phyloP scores from a whole-genome alignment of 2,888 invertebrate genomes.

The Melitaea athalia region DNA sequence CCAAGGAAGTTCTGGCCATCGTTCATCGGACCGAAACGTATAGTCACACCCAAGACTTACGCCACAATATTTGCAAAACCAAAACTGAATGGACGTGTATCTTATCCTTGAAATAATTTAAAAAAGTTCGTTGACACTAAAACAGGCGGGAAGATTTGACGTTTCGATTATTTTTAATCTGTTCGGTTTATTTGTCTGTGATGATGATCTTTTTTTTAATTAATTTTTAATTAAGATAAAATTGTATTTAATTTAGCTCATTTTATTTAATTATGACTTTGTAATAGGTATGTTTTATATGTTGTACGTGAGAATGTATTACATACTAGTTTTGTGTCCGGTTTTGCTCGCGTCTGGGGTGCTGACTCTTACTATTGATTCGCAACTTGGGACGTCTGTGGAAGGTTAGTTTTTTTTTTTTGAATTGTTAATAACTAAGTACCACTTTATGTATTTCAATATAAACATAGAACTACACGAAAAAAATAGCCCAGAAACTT shows the following conservation, averaged over 20 bases:
- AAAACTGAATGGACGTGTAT: conserved; percentile 66
- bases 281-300: conserved; percentile 39
- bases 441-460: too few relatives aligned
- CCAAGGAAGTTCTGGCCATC: conserved; percentile 62
- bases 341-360: conserved; percentile 66
- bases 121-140: conserved; percentile 43
- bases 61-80: conserved; percentile 73
- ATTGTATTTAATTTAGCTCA: neutral
- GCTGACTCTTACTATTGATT: conserved; percentile 72
- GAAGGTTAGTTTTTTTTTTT: conserved; percentile 63
- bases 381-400: conserved; percentile 72
- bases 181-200: conserved; percentile 12
- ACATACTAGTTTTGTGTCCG: conserved; percentile 65
- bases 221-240: conserved; percentile 19
- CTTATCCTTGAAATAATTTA: conserved; percentile 48
- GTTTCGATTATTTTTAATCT: conserved; percentile 33
- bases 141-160: conserved; percentile 46
- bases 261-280: conserved; percentile 19
- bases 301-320: conserved; percentile 63
- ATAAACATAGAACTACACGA: too few relatives aligned
- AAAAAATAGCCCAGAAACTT: too few relatives aligned
- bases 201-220: conserved; percentile 30
- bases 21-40: conserved; percentile 54
- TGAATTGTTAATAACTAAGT: neutral
- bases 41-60: conserved; percentile 71